phyloP scores from a whole-genome alignment of 2,888 invertebrate species.

The Synanthedon formicaeformis region DNA sequence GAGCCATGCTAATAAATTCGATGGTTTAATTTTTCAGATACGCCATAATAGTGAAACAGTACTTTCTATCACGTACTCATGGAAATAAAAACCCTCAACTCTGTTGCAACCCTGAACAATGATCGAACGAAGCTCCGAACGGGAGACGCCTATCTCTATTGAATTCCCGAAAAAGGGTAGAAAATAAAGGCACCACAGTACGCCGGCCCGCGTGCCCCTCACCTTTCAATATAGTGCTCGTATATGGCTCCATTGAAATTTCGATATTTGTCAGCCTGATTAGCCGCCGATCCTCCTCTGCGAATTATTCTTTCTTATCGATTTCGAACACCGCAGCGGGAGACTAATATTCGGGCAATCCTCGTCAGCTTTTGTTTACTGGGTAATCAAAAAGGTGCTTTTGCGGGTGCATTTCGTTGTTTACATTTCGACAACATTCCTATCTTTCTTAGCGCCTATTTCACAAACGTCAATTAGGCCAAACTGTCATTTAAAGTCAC shows the following conservation, averaged over 20 bases:
- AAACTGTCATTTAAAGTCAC: too few species aligned
- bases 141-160: constrained; percentile 64
- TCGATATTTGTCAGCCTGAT: constrained; percentile 66
- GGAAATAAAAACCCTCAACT: background rate
- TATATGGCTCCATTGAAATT: constrained; percentile 47
- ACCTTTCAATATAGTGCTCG: constrained; percentile 44
- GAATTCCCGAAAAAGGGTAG: constrained; percentile 64
- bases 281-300: constrained; percentile 48
- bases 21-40: too few species aligned
- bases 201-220: constrained; percentile 29
- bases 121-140: constrained; percentile 42
- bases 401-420: constrained; percentile 11
- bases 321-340: constrained; percentile 57
- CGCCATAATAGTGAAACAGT: too few species aligned
- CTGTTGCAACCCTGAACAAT: constrained; percentile 39
- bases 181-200: constrained; percentile 47
- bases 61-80: too few species aligned
- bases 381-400: constrained; percentile 9
- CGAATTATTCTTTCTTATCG: constrained; percentile 29
- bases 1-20: too few species aligned
- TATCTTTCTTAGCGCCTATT: too few species aligned
- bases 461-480: too few species aligned
- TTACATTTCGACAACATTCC: constrained; percentile 5
- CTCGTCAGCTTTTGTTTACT: constrained; percentile 20
- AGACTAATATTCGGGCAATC: constrained; percentile 32